A percentile compares a stretch with the other conserved stretches of the same genome.
Conservation (phyloP, 2,113 vertebrate genomes). For the Aviceda subcristata region DNA sequence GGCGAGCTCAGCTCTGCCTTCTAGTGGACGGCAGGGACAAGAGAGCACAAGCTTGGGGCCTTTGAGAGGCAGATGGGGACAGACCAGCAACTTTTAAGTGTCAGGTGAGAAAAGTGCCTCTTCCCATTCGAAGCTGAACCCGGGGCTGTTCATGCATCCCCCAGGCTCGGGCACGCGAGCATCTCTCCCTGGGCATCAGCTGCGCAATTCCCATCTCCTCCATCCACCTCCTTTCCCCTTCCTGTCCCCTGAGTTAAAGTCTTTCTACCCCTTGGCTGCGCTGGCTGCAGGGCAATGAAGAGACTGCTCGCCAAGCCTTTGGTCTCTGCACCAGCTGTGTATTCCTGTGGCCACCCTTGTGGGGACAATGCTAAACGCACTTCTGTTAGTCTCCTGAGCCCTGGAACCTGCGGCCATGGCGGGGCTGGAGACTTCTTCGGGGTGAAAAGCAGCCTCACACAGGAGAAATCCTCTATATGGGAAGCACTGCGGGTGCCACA, state of each 20-base stretch:
- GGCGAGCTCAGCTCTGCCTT: neutral
- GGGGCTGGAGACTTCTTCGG: neutral
- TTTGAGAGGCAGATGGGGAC: neutral
- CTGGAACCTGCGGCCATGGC: fast-evolving
- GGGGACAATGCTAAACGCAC: fast-evolving
- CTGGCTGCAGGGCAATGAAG: neutral
- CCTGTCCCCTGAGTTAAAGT: neutral
- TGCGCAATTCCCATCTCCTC: neutral
- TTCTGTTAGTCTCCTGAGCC: neutral
- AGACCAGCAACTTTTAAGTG: neutral
- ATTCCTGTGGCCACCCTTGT: neutral
- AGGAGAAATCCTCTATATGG: neutral
- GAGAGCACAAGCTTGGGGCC: neutral
- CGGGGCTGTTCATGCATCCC: fast-evolving
- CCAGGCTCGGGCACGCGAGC: fast-evolving
- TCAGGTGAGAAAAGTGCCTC: neutral
- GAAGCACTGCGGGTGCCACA: neutral
- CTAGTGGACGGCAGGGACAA: neutral
- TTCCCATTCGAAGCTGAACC: neutral
- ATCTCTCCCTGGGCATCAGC: neutral
- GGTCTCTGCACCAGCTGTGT: neutral
- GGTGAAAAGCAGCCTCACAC: neutral
- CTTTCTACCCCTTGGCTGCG: neutral
- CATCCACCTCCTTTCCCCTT: neutral
- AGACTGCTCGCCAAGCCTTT: neutral